Conservation (phyloP, 2,113 vertebrate genomes). For the Daboia siamensis region DNA sequence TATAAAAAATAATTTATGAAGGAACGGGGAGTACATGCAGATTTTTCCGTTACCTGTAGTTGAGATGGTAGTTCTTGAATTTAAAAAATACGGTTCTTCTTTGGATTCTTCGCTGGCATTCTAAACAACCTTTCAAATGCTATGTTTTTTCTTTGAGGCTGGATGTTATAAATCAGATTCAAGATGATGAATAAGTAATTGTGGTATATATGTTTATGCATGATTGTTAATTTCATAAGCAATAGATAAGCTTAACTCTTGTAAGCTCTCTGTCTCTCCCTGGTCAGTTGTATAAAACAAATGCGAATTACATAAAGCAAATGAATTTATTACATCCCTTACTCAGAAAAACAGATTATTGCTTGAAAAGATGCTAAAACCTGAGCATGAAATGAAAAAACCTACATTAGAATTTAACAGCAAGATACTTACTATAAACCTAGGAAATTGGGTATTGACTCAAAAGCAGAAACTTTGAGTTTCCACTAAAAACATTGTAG, state of each 20-base stretch:
- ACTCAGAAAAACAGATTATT: not conserved
- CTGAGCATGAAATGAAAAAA: conserved; percentile 1
- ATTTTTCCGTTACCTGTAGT: conserved; percentile 7
- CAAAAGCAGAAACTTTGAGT: not conserved
- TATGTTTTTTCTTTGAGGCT: not conserved
- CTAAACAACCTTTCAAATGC: not conserved
- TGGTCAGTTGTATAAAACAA: not conserved
- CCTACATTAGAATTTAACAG: not conserved
- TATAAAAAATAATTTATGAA: no score
- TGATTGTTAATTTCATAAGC: not conserved
- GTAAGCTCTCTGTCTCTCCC: not conserved
- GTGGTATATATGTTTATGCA: not conserved
- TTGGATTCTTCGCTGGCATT: not conserved
- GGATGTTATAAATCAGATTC: not conserved
- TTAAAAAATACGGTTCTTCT: not conserved
- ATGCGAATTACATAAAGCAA: not conserved
- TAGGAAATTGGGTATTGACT: conserved; percentile 8
- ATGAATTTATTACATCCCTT: not conserved
- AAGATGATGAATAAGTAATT: not conserved
- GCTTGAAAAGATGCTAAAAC: not conserved
- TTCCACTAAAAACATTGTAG: not conserved
- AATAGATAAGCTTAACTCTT: not conserved
- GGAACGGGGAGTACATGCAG: not conserved
- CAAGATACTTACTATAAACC: not conserved
- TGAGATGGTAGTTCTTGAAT: conserved; percentile 21